Percentiles rank a stretch among this genome's conserved stretches.
These are phyloP conservation scores for Cacatua alba DNA, from an alignment of 2,113 vertebrate species.

Conservation along the genomic window DNA sequence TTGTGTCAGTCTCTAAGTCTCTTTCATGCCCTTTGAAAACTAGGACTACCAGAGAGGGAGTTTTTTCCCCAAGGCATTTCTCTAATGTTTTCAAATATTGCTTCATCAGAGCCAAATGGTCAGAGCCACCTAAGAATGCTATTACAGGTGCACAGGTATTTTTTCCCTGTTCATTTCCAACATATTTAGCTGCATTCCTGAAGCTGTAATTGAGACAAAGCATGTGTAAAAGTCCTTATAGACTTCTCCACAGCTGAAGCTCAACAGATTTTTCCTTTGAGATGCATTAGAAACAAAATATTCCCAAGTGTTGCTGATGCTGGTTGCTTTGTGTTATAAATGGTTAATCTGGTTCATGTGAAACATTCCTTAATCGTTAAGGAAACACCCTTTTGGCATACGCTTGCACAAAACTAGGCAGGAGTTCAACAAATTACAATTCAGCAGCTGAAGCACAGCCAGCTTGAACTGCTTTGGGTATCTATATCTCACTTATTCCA, in stretches of 20 bases:
- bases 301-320: neutral
- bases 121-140: neutral
- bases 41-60: neutral
- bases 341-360: neutral
- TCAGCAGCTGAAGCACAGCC: neutral
- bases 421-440: neutral
- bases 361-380: neutral
- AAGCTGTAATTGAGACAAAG: neutral
- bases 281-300: neutral
- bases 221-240: neutral
- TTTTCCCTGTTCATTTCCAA: neutral
- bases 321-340: neutral
- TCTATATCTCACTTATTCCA: neutral
- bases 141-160: neutral
- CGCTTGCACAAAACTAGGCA: neutral
- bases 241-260: neutral
- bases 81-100: constrained; percentile 17
- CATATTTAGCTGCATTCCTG: neutral
- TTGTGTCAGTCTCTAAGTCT: neutral
- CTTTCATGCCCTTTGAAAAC: neutral
- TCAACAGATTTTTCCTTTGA: neutral
- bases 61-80: neutral
- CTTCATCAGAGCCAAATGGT: neutral
- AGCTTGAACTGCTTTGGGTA: neutral
- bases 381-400: neutral